Percentiles rank a stretch among this genome's conserved stretches.
These are phyloP conservation scores for Erebia palarica DNA, from an alignment of 2,888 invertebrate species.

Conservation along the genomic window DNA sequence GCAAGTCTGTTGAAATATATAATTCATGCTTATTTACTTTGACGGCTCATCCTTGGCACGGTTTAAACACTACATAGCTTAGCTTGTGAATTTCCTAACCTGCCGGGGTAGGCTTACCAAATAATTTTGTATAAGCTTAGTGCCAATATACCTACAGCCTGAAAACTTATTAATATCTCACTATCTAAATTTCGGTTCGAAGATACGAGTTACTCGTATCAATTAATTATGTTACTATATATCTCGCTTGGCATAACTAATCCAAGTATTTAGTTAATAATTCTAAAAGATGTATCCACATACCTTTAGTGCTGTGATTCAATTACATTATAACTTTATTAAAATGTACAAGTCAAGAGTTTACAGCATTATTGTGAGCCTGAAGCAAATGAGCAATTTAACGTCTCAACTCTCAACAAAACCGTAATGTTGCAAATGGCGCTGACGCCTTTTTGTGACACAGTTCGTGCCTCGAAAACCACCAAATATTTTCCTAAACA, in stretches of 20 bases:
- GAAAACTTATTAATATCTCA: too few relatives aligned
- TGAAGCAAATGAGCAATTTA: conserved; percentile 66
- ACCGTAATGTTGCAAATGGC: conserved; percentile 64
- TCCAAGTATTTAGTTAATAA: too few relatives aligned
- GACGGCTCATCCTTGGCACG: conserved; percentile 40
- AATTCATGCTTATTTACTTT: conserved; percentile 39
- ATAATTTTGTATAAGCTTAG: conserved; percentile 15
- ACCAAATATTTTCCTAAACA: conserved; percentile 46
- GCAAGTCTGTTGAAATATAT: conserved; percentile 35
- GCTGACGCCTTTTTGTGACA: conserved; percentile 55
- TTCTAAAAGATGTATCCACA: not conserved
- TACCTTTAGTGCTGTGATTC: not conserved
- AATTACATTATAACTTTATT: not conserved
- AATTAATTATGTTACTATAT: too few relatives aligned
- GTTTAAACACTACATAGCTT: conserved; percentile 30
- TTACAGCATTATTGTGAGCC: not conserved
- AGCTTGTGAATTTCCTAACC: conserved; percentile 32
- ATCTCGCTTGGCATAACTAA: too few relatives aligned
- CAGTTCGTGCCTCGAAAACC: conserved; percentile 53
- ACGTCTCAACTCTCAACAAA: conserved; percentile 73
- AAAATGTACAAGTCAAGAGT: not conserved
- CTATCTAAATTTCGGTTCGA: too few relatives aligned
- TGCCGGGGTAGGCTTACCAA: conserved; percentile 28
- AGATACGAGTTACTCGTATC: too few relatives aligned
- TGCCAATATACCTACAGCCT: not conserved